These are phyloP conservation scores for Rhamphomyia laevipes DNA, from an alignment of 2,888 invertebrate genomes.

Conservation along the genomic window DNA sequence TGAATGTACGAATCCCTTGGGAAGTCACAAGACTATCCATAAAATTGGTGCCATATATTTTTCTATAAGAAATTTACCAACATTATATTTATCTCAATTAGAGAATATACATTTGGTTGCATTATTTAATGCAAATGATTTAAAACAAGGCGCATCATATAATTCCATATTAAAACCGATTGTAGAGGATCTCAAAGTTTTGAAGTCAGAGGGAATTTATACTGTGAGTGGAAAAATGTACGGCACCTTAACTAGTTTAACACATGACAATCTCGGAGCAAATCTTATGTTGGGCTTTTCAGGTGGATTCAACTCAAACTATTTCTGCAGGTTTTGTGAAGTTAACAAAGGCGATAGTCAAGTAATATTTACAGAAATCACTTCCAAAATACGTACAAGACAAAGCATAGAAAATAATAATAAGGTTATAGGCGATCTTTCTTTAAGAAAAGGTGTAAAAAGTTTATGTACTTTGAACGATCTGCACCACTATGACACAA, in stretches of 20 bases:
- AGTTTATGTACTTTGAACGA: slow-evolving; percentile 5
- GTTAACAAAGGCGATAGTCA: slow-evolving; percentile 8
- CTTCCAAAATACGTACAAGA: background rate
- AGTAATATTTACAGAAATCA: slow-evolving; percentile 3
- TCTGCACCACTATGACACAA: slow-evolving; percentile 3
- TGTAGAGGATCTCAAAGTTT: slow-evolving; percentile 5
- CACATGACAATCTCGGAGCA: slow-evolving; percentile 11
- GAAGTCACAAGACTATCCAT: slow-evolving; percentile 12
- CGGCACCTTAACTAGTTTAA: slow-evolving; percentile 6
- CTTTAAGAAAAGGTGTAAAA: slow-evolving; percentile 3
- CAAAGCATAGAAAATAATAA: background rate
- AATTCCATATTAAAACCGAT: slow-evolving; percentile 6
- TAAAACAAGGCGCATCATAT: slow-evolving; percentile 1
- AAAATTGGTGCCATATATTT: slow-evolving; percentile 13
- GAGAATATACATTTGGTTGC: slow-evolving; percentile 9
- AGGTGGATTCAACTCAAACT: slow-evolving; percentile 4
- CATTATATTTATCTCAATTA: slow-evolving; percentile 7
- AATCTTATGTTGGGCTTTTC: slow-evolving; percentile 8
- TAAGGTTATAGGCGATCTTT: background rate
- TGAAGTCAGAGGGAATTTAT: slow-evolving; percentile 4
- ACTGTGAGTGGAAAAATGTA: background rate
- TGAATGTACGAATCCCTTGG: slow-evolving; percentile 11
- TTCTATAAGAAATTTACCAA: slow-evolving; percentile 8
- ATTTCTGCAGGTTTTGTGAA: slow-evolving; percentile 10
- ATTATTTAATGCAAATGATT: slow-evolving; percentile 10